Percentiles rank a stretch among this genome's conserved stretches.
These are phyloP conservation scores for Sebastes oblongus DNA, from an alignment of 2,797 vertebrate genomes.

Conservation along the genomic window DNA sequence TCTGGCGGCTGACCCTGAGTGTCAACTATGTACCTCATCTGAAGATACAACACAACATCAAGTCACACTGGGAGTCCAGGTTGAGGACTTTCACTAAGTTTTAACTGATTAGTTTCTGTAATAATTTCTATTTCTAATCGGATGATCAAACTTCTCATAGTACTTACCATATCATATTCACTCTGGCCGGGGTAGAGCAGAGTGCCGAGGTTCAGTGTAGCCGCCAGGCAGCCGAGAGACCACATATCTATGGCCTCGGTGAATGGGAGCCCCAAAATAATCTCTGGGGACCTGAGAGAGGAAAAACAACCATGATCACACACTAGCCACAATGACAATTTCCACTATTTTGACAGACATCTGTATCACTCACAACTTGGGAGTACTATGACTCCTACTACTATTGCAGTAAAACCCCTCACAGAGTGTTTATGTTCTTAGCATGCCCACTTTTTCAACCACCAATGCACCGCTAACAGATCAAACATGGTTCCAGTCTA, in stretches of 20 bases:
- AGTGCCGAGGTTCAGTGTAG: neutral
- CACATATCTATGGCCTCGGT: constrained; percentile 25
- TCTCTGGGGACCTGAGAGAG: constrained; percentile 10
- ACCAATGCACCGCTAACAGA: neutral
- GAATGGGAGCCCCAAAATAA: neutral
- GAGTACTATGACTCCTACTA: neutral
- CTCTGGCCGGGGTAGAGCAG: neutral
- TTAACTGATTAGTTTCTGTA: neutral
- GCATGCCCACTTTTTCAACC: neutral
- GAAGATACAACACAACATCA: constrained; percentile 1
- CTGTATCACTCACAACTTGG: neutral
- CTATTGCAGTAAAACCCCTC: neutral
- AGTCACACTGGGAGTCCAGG: neutral
- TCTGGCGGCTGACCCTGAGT: constrained; percentile 26
- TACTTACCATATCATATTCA: constrained; percentile 10
- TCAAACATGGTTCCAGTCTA: neutral
- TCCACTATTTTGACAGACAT: too few relatives aligned
- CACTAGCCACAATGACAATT: neutral
- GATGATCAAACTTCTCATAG: neutral
- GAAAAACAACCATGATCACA: neutral
- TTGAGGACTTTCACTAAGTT: neutral
- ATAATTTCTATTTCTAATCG: neutral
- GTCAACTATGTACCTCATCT: constrained; percentile 19
- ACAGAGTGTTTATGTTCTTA: neutral
- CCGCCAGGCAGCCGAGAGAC: constrained; percentile 18